Percentiles rank a stretch among this genome's conserved stretches.
Evolutionary conservation across 2,888 invertebrate genomes (phyloP).

Genomic region (Ligdia adustata): DNA sequence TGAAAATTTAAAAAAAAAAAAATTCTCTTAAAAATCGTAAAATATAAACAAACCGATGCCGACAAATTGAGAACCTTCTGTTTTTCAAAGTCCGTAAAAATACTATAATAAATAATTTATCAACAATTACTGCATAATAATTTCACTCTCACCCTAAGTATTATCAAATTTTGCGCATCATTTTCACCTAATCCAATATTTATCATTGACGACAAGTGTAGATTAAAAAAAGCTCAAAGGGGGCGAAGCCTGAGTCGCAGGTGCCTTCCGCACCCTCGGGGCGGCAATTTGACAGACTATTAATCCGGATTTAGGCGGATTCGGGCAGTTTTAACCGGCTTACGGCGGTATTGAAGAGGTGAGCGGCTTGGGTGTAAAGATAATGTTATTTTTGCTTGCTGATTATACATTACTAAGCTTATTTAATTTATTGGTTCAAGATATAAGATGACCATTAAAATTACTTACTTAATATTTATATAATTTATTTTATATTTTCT

Average conservation of each 20-base stretch:
- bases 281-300: constrained; percentile 80
- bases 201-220: constrained; percentile 30
- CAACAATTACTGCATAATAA: not conserved
- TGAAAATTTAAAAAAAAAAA: too few relatives aligned
- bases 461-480: too few relatives aligned
- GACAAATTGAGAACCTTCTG: too few relatives aligned
- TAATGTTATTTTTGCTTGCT: not conserved
- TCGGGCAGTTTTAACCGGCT: constrained; percentile 66
- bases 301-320: constrained; percentile 76
- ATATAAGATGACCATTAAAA: too few relatives aligned
- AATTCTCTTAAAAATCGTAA: too few relatives aligned
- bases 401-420: too few relatives aligned
- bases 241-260: constrained; percentile 52
- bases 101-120: not conserved
- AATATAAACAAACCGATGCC: too few relatives aligned
- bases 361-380: not conserved
- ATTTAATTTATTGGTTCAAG: too few relatives aligned
- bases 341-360: constrained; percentile 38
- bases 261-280: constrained; percentile 65
- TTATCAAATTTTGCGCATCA: constrained; percentile 9
- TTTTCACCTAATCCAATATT: constrained; percentile 29
- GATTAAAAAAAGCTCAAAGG: constrained; percentile 21
- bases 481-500: too few relatives aligned
- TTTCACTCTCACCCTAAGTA: constrained; percentile 1
- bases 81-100: too few relatives aligned